These are phyloP conservation scores for Agrilus planipennis DNA, from an alignment of 1,140 invertebrate genomes.

Conservation along the genomic window DNA sequence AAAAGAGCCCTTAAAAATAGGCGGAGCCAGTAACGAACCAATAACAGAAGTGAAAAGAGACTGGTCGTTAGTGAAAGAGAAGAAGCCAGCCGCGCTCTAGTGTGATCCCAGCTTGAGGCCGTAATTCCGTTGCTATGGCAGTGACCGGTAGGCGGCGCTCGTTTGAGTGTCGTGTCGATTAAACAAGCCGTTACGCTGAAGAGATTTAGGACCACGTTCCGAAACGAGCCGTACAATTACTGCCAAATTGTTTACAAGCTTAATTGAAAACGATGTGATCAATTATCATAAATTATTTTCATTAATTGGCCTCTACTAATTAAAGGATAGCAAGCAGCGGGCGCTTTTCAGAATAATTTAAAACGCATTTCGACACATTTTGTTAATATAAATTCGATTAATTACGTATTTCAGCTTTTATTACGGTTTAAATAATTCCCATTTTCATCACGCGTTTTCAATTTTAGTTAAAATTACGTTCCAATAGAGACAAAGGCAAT, in stretches of 20 bases:
- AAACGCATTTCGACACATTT: too few relatives aligned
- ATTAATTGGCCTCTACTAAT: slow-evolving; percentile 32
- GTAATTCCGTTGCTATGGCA: background rate
- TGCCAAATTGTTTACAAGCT: slow-evolving; percentile 29
- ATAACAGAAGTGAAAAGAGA: slow-evolving; percentile 13
- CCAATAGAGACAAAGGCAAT: too few relatives aligned
- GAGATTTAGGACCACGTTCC: too few relatives aligned
- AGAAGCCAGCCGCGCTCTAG: background rate
- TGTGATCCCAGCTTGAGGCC: background rate
- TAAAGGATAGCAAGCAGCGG: too few relatives aligned
- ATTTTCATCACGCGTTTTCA: too few relatives aligned
- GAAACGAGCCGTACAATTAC: slow-evolving; percentile 17
- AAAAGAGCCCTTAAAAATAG: slow-evolving; percentile 26
- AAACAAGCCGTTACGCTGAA: background rate
- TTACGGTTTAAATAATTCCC: too few relatives aligned
- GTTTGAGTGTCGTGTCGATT: background rate
- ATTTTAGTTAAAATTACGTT: too few relatives aligned
- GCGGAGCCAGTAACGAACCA: slow-evolving; percentile 24
- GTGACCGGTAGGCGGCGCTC: background rate
- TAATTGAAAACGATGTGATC: slow-evolving; percentile 34
- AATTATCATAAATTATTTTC: slow-evolving; percentile 32
- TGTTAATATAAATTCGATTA: too few relatives aligned
- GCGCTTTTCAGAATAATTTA: too few relatives aligned
- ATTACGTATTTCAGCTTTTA: too few relatives aligned
- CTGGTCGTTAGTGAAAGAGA: slow-evolving; percentile 11